Base-by-base conservation (phyloP, 2,888 invertebrate genomes). In the Zootermopsis nevadensis region DNA sequence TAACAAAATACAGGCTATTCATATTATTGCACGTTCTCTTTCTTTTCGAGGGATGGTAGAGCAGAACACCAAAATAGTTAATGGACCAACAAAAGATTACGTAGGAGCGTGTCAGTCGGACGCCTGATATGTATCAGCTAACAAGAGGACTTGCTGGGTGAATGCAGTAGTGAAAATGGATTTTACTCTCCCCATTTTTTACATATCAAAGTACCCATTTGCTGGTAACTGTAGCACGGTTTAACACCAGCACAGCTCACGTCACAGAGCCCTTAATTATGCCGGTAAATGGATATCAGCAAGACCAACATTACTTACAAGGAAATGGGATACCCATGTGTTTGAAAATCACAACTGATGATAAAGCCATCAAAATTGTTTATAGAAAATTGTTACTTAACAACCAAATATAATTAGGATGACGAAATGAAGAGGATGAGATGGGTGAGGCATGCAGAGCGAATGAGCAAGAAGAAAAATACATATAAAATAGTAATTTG, bases 1-100 rank as follows among this genome's bases (percentile, higher is more conserved):
- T 79, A 79, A 79, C 79, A 79, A 79, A 79, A 79, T 66, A 79
- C 60, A 33, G 35, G 22, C n/a, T 66, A 66, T 79, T 79, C 66
- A 77, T 77, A 27, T 69, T 69, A 30, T 12, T 69, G 19, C 24
- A n/a, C 27, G 22, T 74, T 66, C 79, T 30, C 77, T 77, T 31
- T 55, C 77, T 33, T 35, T 27, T 15, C n/a, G n/a, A 79, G 79
- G 66, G 60, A 33, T 60, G 66, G n/a, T 27, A n/a, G 27, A 66
- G 35, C 35, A 35, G 31, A 55, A 33, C 60, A n/a, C n/a, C 35
- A 38, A 79, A 79, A 60, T 79, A 60, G 79, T 66, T 79, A 79
- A 79, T 79, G 79, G 79, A 66, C 60, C 38, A 74, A 74, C 74
- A 74, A 74, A 74, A 74, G 74, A 74, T 74, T 74, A 79, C 30